A percentile compares a stretch with the other conserved stretches of the same genome.
Conservation (phyloP, 2,113 vertebrate species). For the Oryzias celebensis region DNA sequence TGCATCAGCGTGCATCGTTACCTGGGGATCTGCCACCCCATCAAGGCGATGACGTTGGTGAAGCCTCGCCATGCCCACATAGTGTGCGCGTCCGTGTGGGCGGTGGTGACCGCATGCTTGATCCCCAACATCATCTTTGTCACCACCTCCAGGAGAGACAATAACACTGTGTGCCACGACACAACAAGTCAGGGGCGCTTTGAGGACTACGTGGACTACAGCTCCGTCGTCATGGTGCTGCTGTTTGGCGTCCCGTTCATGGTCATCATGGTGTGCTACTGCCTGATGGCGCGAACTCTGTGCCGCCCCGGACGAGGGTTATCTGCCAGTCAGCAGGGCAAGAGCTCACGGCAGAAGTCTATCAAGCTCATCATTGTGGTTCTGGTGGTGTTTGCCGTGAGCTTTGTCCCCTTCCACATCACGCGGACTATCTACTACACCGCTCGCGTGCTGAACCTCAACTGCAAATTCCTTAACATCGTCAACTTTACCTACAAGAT, state of each 20-base stretch:
- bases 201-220: slow-evolving; percentile 84
- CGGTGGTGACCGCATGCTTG: slow-evolving; percentile 78
- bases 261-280: slow-evolving; percentile 87
- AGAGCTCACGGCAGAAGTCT: slow-evolving; percentile 77
- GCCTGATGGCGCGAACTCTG: slow-evolving; percentile 84
- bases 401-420: slow-evolving; percentile 92
- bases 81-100: slow-evolving; percentile 82
- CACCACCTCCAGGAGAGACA: slow-evolving; percentile 81
- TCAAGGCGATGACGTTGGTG: slow-evolving; percentile 77
- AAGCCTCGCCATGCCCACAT: slow-evolving; percentile 80
- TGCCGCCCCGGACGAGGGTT: slow-evolving; percentile 69
- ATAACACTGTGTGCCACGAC: slow-evolving; percentile 88
- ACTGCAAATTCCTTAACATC: slow-evolving; percentile 83
- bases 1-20: slow-evolving; percentile 93
- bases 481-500: slow-evolving; percentile 92
- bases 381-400: slow-evolving; percentile 85
- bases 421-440: slow-evolving; percentile 90
- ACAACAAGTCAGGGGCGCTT: slow-evolving; percentile 85
- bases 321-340: slow-evolving; percentile 37
- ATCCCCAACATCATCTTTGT: slow-evolving; percentile 91
- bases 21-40: slow-evolving; percentile 90
- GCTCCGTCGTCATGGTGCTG: slow-evolving; percentile 84
- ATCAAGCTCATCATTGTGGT: slow-evolving; percentile 87
- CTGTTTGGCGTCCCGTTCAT: slow-evolving; percentile 88
- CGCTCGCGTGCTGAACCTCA: slow-evolving; percentile 76